A percentile compares a stretch with the other conserved stretches of the same genome.
phyloP scores from a whole-genome alignment of 1,140 invertebrate genomes.

The Eufriesea mexicana region DNA sequence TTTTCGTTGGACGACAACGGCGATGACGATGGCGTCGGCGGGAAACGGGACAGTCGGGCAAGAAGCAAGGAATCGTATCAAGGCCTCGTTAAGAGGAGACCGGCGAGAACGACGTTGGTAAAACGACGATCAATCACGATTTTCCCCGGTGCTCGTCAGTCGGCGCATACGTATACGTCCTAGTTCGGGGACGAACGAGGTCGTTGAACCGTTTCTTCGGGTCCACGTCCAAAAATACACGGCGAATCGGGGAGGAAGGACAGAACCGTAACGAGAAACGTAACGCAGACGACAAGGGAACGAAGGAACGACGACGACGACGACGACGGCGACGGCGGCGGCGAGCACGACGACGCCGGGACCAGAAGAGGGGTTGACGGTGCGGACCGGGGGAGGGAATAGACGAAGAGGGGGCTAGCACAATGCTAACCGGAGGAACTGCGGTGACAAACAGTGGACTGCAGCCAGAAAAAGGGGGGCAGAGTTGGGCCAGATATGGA shows the following conservation, averaged over 20 bases:
- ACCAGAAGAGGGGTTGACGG: neutral
- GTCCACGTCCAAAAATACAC: conserved; percentile 64
- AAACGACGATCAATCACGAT: conserved; percentile 67
- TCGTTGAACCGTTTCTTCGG: conserved; percentile 65
- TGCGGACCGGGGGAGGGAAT: neutral
- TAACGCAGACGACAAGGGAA: conserved; percentile 54
- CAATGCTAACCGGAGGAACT: conserved; percentile 49
- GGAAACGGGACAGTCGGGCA: neutral
- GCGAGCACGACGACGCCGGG: neutral
- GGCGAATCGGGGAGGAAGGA: conserved; percentile 43
- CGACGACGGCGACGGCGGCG: neutral
- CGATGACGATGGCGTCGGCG: neutral
- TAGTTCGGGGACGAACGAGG: conserved; percentile 47
- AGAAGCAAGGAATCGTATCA: conserved; percentile 45
- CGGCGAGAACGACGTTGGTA: conserved; percentile 32
- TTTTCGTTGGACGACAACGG: conserved; percentile 21
- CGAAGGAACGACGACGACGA: neutral
- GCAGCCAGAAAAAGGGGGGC: conserved; percentile 21
- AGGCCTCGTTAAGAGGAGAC: conserved; percentile 52
- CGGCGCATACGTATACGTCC: conserved; percentile 46
- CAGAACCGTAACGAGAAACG: conserved; percentile 54
- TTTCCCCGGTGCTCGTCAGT: conserved; percentile 46
- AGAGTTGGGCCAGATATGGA: neutral
- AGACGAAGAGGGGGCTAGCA: conserved; percentile 1
- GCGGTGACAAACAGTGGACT: conserved; percentile 64